Evolutionary conservation across 2,888 invertebrate genomes (phyloP).

Genomic region (Liposcelis brunnea): DNA sequence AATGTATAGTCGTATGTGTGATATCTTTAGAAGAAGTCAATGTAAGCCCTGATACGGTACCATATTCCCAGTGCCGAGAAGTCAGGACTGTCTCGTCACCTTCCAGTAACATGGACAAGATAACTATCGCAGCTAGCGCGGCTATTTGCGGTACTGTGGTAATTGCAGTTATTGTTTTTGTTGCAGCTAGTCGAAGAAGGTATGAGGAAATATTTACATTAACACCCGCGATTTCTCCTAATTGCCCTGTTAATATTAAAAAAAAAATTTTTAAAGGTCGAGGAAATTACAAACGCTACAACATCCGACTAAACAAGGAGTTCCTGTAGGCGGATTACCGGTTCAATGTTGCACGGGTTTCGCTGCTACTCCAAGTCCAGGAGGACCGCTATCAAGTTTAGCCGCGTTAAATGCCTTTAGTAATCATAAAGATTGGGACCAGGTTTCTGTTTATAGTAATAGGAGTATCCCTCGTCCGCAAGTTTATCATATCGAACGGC

Average conservation of each 20-base stretch:
- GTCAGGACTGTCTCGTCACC: conserved; percentile 69
- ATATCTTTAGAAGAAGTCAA: conserved; percentile 76
- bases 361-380: conserved; percentile 57
- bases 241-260: conserved; percentile 1
- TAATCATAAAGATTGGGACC: conserved; percentile 74
- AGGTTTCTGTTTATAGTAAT: conserved; percentile 79
- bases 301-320: conserved; percentile 41
- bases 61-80: conserved; percentile 73
- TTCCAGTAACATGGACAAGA: conserved; percentile 84
- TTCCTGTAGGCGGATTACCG: conserved; percentile 51
- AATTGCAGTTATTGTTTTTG: conserved; percentile 75
- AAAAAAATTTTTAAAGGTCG: conserved; percentile 25
- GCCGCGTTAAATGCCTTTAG: conserved; percentile 72
- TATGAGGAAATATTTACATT: not conserved
- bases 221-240: not conserved
- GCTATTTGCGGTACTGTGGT: conserved; percentile 86
- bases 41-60: conserved; percentile 73
- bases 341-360: conserved; percentile 61
- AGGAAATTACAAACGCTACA: conserved; percentile 51
- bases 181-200: conserved; percentile 66
- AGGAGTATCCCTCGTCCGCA: conserved; percentile 77
- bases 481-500: conserved; percentile 54
- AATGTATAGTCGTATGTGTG: conserved; percentile 86
- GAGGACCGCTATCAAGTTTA: conserved; percentile 62
- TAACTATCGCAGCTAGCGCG: conserved; percentile 83